A percentile compares a stretch with the other conserved stretches of the same genome.
Evolutionary conservation across 2,888 invertebrate species (phyloP).

Genomic region (Pandemis cinnamomeana): DNA sequence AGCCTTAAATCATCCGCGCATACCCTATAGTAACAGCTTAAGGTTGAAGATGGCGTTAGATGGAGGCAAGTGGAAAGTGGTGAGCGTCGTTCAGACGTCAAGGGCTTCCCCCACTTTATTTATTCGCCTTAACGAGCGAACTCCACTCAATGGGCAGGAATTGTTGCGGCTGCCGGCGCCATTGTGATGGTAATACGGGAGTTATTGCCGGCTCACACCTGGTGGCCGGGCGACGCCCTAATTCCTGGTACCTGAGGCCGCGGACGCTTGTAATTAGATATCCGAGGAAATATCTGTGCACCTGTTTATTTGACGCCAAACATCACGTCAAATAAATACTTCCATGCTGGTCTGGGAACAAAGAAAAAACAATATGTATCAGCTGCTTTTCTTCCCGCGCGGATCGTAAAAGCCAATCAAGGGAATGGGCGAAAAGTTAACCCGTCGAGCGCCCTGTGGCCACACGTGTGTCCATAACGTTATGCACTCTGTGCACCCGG

Average conservation of each 20-base stretch:
- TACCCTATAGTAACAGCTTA: not conserved
- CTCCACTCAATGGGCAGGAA: constrained; percentile 47
- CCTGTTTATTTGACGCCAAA: too few species aligned
- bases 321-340: too few species aligned
- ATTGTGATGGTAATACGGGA: constrained; percentile 53
- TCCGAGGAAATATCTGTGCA: too few species aligned
- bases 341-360: too few species aligned
- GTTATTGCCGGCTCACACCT: constrained; percentile 45
- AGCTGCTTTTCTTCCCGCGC: too few species aligned
- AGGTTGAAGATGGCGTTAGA: not conserved
- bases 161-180: constrained; percentile 42
- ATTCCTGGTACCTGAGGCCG: not conserved
- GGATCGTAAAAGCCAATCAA: too few species aligned
- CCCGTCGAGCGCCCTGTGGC: too few species aligned
- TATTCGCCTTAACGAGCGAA: constrained; percentile 55
- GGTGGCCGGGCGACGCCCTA: constrained; percentile 5
- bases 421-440: too few species aligned
- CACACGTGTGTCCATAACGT: too few species aligned
- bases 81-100: constrained; percentile 49
- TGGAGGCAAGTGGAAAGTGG: not conserved
- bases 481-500: too few species aligned
- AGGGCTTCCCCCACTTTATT: constrained; percentile 49
- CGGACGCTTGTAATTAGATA: not conserved
- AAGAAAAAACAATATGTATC: too few species aligned
- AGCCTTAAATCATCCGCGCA: not conserved